Evolutionary conservation across 2,888 invertebrate species (phyloP), one percentile per base, ranked within the genome.

Genomic region (Hedychridium roseum): DNA sequence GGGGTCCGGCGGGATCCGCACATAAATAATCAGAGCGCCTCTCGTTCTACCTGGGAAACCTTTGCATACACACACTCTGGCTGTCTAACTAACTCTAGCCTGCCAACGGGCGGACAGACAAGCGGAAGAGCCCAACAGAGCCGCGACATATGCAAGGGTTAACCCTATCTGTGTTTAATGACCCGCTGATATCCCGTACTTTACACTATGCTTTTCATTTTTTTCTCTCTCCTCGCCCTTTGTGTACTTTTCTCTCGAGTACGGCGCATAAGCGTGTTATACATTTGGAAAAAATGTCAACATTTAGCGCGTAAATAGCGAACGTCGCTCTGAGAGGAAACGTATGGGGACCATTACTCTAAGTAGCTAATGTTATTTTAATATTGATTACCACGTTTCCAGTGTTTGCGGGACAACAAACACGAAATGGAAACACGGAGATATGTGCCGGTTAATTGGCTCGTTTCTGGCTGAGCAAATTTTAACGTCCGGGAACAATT

Each of bases 51-150:
- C 57, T 59, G 60, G 43, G 35, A 41, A 23, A 57, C 64, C 69
- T 72, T 70, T 73, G 70, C 73, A 73, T 73, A 71, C 60, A 62
- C 64, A n/a, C n/a, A n/a, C n/a, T n/a, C n/a, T n/a, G n/a, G 56
- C 41, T 58, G 56, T 64, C 63, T 66, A 68, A 64, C 59, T 64
- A 69, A 65, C 68, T 59, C 53, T 58, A 56, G 55, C 43, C 50
- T 50, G 57, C 46, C 49, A 51, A 49, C 47, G 47, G 54, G 47
- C 52, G 36, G 34, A 47, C 54, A 50, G 34, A 6, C 37, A 41
- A 40, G 26, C 31, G 30, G 27, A 44, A 42, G 41, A 40, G 34
- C 12, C 36, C 16, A 23, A 43, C 41, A 26, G 41, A 31, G 38
- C 30, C 42, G 36, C 57, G 60, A 68, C 70, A 70, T 70, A 67